A percentile compares a stretch with the other conserved stretches of the same genome.
Conservation (phyloP, 2,888 invertebrate genomes). For the Petrolisthes cinctipes region DNA sequence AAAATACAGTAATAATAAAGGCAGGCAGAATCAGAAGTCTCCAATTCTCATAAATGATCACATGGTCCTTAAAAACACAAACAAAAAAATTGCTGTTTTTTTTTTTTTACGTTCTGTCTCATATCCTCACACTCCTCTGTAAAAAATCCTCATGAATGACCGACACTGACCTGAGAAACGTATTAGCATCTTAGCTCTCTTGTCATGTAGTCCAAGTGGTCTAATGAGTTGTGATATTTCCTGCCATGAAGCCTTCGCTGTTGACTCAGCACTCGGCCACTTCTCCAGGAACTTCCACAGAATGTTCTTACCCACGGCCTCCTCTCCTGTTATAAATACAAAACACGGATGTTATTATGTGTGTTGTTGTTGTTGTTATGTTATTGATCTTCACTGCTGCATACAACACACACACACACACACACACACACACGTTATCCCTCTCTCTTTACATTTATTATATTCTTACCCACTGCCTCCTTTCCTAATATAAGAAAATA, state of each 20-base stretch:
- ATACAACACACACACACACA: no score
- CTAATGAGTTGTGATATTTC: slow-evolving; percentile 75
- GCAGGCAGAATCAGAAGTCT: no score
- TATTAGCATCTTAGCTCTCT: slow-evolving; percentile 75
- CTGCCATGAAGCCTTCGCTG: slow-evolving; percentile 72
- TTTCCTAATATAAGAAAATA: no score
- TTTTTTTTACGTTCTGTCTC: no score
- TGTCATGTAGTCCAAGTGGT: slow-evolving; percentile 74
- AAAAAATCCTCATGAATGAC: no score
- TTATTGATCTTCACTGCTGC: neutral
- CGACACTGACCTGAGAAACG: slow-evolving; percentile 67
- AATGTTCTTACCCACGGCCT: slow-evolving; percentile 55
- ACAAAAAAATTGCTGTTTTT: no score
- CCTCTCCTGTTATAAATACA: slow-evolving; percentile 43
- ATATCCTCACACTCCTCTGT: no score
- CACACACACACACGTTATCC: neutral
- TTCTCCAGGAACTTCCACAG: slow-evolving; percentile 73
- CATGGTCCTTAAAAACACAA: no score
- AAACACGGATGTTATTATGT: neutral
- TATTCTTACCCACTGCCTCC: neutral
- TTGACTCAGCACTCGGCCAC: slow-evolving; percentile 75
- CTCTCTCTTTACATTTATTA: neutral
- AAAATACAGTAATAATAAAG: no score
- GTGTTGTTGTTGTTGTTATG: neutral
- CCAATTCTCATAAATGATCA: no score